phyloP scores from a whole-genome alignment of 1,140 invertebrate species.

The Venturia canescens region DNA sequence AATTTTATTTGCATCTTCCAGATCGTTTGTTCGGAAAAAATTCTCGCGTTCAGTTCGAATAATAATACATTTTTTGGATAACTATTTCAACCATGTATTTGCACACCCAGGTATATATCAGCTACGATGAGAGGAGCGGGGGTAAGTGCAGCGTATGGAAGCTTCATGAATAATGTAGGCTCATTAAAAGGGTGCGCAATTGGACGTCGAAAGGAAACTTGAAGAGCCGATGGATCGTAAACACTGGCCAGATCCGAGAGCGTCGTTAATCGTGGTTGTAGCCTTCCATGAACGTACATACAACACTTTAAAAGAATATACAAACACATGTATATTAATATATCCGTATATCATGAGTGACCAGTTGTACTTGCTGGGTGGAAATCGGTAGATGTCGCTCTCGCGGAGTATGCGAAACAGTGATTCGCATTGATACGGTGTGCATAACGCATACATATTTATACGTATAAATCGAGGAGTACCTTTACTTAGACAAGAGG shows the following conservation, averaged over 20 bases:
- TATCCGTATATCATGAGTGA: not conserved
- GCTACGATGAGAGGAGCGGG: not conserved
- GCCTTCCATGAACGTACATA: conserved; percentile 4
- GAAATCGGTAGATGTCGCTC: no score
- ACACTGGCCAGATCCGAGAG: conserved; percentile 20
- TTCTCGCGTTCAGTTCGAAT: no score
- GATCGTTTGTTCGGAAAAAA: no score
- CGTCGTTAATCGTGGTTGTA: conserved; percentile 30
- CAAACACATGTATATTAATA: not conserved
- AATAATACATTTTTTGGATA: no score
- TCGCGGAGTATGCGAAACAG: no score
- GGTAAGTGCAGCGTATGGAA: not conserved
- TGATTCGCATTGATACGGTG: no score
- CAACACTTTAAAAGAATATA: conserved; percentile 23
- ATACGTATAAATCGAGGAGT: not conserved
- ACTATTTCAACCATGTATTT: not conserved
- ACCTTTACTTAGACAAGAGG: conserved; percentile 36
- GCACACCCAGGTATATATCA: not conserved
- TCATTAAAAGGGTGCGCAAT: conserved; percentile 41
- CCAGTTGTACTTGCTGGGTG: no score
- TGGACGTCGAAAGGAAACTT: conserved; percentile 32
- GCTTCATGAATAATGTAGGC: conserved; percentile 42
- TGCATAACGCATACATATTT: no score
- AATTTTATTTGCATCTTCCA: no score
- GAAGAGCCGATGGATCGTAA: conserved; percentile 38